A percentile compares a stretch with the other conserved stretches of the same genome.
These are phyloP conservation scores for Trachelus iudaicus DNA, from an alignment of 2,888 invertebrate species.

Conservation along the genomic window DNA sequence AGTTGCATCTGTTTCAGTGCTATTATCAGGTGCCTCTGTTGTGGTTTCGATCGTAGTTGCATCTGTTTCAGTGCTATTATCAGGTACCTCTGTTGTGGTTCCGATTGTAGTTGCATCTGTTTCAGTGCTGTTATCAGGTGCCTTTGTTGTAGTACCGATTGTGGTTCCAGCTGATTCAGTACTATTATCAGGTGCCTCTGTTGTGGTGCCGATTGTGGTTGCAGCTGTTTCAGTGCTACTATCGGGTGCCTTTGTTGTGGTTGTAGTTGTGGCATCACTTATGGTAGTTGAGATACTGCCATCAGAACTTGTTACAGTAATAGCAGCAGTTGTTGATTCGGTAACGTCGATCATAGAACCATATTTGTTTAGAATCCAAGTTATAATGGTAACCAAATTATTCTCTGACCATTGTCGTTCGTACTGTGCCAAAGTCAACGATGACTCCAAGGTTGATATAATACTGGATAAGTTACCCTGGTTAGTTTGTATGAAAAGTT, in stretches of 20 bases:
- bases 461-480: conserved; percentile 23
- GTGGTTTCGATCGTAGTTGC: conserved; percentile 11
- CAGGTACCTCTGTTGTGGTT: conserved; percentile 10
- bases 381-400: conserved; percentile 19
- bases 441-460: conserved; percentile 24
- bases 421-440: conserved; percentile 38
- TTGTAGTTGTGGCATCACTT: conserved; percentile 9
- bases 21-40: neutral
- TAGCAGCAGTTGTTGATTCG: too few species aligned
- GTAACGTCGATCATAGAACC: too few species aligned
- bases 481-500: conserved; percentile 30
- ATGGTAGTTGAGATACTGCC: conserved; percentile 16
- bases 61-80: conserved; percentile 1
- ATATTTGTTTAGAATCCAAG: conserved; percentile 29
- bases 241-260: conserved; percentile 1
- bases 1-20: conserved; percentile 4
- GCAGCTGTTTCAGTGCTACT: conserved; percentile 2
- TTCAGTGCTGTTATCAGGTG: neutral
- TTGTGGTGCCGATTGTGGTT: conserved; percentile 1
- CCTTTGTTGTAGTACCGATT: conserved; percentile 7
- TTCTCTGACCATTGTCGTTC: conserved; percentile 43
- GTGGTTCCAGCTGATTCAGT: conserved; percentile 10
- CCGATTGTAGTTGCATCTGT: conserved; percentile 7
- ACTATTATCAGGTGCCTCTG: neutral
- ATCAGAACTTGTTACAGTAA: neutral